Conservation (phyloP, 2,113 vertebrate species). For the Hippoglossus stenolepis region DNA sequence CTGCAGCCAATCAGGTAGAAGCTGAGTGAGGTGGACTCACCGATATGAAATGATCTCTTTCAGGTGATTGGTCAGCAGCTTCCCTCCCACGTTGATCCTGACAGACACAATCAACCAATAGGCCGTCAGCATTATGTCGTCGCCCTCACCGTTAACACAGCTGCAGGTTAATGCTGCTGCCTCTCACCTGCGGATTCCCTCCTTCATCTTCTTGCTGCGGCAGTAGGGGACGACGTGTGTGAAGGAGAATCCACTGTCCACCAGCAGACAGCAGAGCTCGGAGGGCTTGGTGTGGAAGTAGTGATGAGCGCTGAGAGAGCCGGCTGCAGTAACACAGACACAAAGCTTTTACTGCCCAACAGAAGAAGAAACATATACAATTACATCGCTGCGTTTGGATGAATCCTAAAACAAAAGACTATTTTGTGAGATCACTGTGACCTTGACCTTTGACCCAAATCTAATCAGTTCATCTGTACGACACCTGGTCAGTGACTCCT, state of each 20-base stretch:
- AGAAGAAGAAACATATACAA: too few species aligned
- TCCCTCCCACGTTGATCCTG: slow-evolving; percentile 97
- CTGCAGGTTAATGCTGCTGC: neutral
- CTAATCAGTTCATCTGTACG: too few species aligned
- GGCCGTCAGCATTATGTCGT: neutral
- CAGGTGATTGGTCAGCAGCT: slow-evolving; percentile 96
- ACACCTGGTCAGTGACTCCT: too few species aligned
- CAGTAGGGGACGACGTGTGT: slow-evolving; percentile 96
- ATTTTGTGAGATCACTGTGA: too few species aligned
- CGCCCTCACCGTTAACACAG: fast-evolving
- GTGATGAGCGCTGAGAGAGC: slow-evolving; percentile 91
- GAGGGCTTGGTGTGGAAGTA: slow-evolving; percentile 92
- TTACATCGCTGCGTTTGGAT: too few species aligned
- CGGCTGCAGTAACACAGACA: slow-evolving; percentile 80
- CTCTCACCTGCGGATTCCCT: slow-evolving; percentile 92
- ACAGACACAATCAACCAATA: neutral
- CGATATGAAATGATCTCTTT: slow-evolving; percentile 99
- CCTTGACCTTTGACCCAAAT: too few species aligned
- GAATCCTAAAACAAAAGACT: too few species aligned
- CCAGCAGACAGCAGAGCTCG: slow-evolving; percentile 93
- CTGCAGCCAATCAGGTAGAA: neutral
- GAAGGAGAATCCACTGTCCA: slow-evolving; percentile 97
- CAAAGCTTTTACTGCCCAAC: neutral
- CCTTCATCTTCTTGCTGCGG: slow-evolving; percentile 95
- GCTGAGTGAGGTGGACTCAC: slow-evolving; percentile 69